Evolutionary conservation across 1,140 invertebrate species (phyloP).

Genomic region (Macrocentrus cingulum): DNA sequence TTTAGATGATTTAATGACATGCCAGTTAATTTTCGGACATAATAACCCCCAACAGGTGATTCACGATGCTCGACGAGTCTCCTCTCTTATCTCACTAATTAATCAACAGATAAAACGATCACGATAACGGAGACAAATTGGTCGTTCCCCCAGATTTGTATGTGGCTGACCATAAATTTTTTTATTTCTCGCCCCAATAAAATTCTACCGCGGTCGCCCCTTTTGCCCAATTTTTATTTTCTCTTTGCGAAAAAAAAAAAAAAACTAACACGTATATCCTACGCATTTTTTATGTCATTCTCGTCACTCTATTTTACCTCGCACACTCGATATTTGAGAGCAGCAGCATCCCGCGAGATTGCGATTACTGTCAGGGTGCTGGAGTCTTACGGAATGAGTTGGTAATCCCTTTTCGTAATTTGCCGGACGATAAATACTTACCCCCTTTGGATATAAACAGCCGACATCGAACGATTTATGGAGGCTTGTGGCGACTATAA

Average conservation of each 20-base stretch:
- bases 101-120: background rate
- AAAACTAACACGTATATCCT: no score
- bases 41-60: no score
- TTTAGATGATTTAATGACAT: no score
- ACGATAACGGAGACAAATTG: background rate
- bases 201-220: no score
- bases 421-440: slow-evolving; percentile 4
- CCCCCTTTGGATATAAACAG: slow-evolving; percentile 1
- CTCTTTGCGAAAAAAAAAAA: no score
- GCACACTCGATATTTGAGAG: no score
- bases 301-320: no score
- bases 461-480: slow-evolving; percentile 1
- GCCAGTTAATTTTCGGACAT: no score
- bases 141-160: background rate
- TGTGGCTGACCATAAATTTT: background rate
- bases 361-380: background rate
- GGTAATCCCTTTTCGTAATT: slow-evolving; percentile 1
- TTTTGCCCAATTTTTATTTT: no score
- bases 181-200: background rate
- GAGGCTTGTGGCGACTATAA: slow-evolving; percentile 2
- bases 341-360: background rate
- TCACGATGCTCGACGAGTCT: background rate
- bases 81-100: background rate
- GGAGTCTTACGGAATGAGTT: background rate
- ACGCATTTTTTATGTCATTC: no score